Percentiles rank a stretch among this genome's conserved stretches.
Evolutionary conservation across 2,888 invertebrate genomes (phyloP).

Genomic region (Phengaris arion): DNA sequence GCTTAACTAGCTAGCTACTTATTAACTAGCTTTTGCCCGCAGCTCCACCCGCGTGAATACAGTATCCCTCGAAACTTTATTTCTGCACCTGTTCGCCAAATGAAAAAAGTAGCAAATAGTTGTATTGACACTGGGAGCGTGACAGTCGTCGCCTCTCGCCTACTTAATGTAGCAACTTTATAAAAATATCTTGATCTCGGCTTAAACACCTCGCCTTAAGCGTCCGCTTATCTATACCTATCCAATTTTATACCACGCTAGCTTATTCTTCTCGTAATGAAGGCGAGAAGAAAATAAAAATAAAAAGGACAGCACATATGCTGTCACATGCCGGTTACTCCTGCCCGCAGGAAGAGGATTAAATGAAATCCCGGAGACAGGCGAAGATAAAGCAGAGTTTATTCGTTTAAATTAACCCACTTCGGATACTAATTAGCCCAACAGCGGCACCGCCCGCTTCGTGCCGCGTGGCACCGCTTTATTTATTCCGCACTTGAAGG

Average conservation of each 20-base stretch:
- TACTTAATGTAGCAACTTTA: not conserved
- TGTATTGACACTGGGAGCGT: not conserved
- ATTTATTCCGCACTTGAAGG: conserved; percentile 10
- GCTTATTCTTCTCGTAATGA: not conserved
- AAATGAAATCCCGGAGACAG: conserved; percentile 3
- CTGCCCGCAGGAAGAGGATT: not conserved
- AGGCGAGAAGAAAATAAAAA: not conserved
- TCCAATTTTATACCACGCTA: not conserved
- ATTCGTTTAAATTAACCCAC: conserved; percentile 19
- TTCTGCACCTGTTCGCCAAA: not conserved
- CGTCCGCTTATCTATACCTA: not conserved
- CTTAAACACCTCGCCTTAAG: not conserved
- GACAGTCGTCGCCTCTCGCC: not conserved
- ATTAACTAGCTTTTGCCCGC: not conserved
- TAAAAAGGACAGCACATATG: no score
- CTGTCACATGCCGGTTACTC: not conserved
- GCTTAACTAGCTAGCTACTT: no score
- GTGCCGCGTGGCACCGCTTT: not conserved
- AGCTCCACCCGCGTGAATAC: no score
- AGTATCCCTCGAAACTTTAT: not conserved
- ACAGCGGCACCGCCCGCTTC: not conserved
- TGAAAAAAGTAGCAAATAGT: not conserved
- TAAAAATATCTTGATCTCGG: not conserved
- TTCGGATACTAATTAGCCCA: conserved; percentile 11
- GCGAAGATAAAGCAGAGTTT: conserved; percentile 11